A percentile compares a stretch with the other conserved stretches of the same genome.
Evolutionary conservation across 2,797 vertebrate species (phyloP).

Genomic region (Molothrus ater): DNA sequence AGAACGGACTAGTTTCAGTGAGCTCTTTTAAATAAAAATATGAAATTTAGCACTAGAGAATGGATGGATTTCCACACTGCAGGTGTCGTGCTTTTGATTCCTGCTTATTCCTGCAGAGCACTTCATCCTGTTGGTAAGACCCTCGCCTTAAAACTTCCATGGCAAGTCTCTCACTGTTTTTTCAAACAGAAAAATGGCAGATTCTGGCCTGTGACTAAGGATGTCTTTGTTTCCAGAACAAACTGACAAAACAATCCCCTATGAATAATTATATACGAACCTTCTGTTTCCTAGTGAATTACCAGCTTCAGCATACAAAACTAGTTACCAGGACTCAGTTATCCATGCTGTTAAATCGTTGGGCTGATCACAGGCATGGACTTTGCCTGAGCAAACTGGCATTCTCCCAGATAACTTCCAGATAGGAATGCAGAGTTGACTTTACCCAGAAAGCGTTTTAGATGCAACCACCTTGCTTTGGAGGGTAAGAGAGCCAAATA

Average conservation of each 20-base stretch:
- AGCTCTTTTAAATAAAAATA: constrained; percentile 2
- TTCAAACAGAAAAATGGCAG: neutral
- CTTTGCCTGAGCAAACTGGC: neutral
- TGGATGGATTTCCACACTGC: neutral
- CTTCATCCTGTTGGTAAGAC: neutral
- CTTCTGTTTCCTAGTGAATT: neutral
- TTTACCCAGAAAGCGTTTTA: neutral
- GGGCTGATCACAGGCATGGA: neutral
- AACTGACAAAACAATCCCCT: neutral
- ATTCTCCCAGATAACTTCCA: neutral
- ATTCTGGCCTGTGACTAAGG: neutral
- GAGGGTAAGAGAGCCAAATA: neutral
- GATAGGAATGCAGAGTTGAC: neutral
- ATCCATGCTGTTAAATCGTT: neutral
- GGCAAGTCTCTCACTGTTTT: neutral
- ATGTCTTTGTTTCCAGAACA: neutral
- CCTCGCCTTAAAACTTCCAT: neutral
- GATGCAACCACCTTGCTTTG: neutral
- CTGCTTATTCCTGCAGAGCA: neutral
- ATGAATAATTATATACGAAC: neutral
- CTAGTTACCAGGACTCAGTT: neutral
- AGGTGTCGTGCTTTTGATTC: neutral
- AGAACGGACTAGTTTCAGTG: neutral
- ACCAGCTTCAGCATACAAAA: neutral
- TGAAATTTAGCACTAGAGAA: neutral